Conservation (phyloP, 2,888 invertebrate species). For the Urechis unicinctus region DNA sequence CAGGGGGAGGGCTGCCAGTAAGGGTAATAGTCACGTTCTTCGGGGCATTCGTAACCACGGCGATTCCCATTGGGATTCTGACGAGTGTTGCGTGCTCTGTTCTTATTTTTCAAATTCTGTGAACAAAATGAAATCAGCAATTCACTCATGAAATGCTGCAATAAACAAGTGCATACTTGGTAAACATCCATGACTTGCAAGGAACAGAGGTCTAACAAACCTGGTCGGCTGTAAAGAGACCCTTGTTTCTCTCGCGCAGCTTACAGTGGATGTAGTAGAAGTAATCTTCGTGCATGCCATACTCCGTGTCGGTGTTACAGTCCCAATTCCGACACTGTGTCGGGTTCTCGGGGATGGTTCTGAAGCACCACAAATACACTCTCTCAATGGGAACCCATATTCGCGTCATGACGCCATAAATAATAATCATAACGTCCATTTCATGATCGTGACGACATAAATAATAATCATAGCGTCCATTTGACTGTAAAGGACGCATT, state of each 20-base stretch:
- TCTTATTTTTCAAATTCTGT: slow-evolving; percentile 22
- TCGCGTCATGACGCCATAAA: no score
- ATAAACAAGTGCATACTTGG: background rate
- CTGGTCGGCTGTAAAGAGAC: slow-evolving; percentile 48
- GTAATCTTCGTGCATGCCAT: slow-evolving; percentile 48
- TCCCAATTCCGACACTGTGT: slow-evolving; percentile 34
- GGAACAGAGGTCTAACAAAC: no score
- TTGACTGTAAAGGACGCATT: no score
- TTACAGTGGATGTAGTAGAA: slow-evolving; percentile 39
- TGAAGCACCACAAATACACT: slow-evolving; percentile 12
- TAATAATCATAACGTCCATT: no score
- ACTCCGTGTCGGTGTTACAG: slow-evolving; percentile 41
- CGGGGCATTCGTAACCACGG: slow-evolving; percentile 48
- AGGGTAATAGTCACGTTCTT: slow-evolving; percentile 48
- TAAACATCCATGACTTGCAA: background rate
- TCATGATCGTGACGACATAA: no score
- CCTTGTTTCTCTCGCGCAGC: slow-evolving; percentile 36
- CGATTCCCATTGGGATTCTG: slow-evolving; percentile 43
- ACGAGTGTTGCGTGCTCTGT: slow-evolving; percentile 34
- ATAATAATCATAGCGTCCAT: no score
- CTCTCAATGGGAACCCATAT: no score
- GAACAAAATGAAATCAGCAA: background rate
- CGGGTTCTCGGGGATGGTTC: slow-evolving; percentile 39
- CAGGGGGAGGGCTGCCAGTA: slow-evolving; percentile 46
- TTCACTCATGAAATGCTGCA: background rate